Base-by-base conservation (phyloP, 2,888 invertebrate species). In the Catocala fraxini region DNA sequence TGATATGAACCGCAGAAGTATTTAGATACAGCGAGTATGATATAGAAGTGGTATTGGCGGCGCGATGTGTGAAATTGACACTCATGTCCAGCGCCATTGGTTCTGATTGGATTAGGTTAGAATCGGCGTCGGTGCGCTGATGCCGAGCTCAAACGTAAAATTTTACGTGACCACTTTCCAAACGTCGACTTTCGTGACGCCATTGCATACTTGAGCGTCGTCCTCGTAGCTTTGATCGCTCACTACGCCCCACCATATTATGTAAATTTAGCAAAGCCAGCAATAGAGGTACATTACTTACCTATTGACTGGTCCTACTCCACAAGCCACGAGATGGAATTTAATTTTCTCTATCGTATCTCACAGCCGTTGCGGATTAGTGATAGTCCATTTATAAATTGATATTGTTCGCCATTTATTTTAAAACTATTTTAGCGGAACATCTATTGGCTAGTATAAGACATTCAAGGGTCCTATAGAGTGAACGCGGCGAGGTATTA, bases 81-180 rank as follows among this genome's bases (percentile, higher is more conserved):
- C 84, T 82, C 87, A 83, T 82, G 90, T 89, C 90, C 89, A 82
- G 85, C 79, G 83, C 89, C 87, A 90, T 92, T 88, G 89, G 82
- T 82, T 87, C 86, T 92, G 92, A 93, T 93, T 93, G 92, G 92
- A 93, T 93, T 93, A 91, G 88, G 86, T 89, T 85, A 85, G 87
- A 87, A 87, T 87, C 89, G 90, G 88, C 88, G 88, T 87, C 88
- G 87, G 75, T 86, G 88, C 87, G 84, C 83, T 86, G 86, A 89
- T 84, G 88, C 83, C 81, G 86, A 85, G 88, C 86, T 90, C 89
- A 90, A 91, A 46, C 46, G 93, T 93, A 93, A 93, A 93, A 93
- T 92, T 92, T 92, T 91, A 93, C 92, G 91, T 93, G 92, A 93
- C 93, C 92, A 91, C 92, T 92, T 91, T 90, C 88, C 73, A 85